Percentiles rank a stretch among this genome's conserved stretches.
These are phyloP conservation scores for Lochmaea capreae DNA, from an alignment of 2,888 invertebrate species.

Conservation along the genomic window DNA sequence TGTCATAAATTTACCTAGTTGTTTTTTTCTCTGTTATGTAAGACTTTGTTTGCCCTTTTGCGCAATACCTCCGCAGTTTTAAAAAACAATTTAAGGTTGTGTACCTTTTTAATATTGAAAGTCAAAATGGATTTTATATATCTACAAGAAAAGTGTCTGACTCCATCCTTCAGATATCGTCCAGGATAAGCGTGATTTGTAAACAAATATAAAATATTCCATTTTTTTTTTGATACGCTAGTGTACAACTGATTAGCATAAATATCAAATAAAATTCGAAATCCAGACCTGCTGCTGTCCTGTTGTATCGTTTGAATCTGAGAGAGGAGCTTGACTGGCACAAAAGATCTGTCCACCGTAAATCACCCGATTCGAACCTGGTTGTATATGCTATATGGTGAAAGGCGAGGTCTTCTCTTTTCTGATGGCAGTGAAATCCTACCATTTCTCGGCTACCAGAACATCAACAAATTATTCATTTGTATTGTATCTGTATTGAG, in stretches of 20 bases:
- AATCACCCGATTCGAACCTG: slow-evolving; percentile 56
- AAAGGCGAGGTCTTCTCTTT: slow-evolving; percentile 38
- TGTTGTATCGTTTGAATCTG: slow-evolving; percentile 26
- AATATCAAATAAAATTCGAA: slow-evolving; percentile 65
- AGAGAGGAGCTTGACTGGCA: slow-evolving; percentile 62
- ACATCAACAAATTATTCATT: slow-evolving; percentile 50
- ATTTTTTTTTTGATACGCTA: slow-evolving; percentile 21
- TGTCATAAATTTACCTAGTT: too few species aligned
- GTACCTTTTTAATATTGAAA: too few species aligned
- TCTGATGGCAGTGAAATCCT: slow-evolving; percentile 43
- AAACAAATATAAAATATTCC: not conserved
- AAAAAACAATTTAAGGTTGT: too few species aligned
- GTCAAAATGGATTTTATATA: too few species aligned
- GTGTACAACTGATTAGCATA: slow-evolving; percentile 63
- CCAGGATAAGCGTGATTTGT: not conserved
- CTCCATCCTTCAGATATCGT: too few species aligned
- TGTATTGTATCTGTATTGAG: slow-evolving; percentile 41
- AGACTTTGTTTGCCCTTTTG: too few species aligned
- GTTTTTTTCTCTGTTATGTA: too few species aligned
- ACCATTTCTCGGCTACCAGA: slow-evolving; percentile 47
- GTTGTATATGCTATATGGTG: slow-evolving; percentile 34
- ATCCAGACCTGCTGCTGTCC: slow-evolving; percentile 49
- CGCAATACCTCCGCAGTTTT: too few species aligned
- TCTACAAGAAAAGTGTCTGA: too few species aligned
- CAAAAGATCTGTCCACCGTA: slow-evolving; percentile 64